Base-by-base conservation (phyloP, 1,140 invertebrate species). In the Pentalonia nigronervosa region DNA sequence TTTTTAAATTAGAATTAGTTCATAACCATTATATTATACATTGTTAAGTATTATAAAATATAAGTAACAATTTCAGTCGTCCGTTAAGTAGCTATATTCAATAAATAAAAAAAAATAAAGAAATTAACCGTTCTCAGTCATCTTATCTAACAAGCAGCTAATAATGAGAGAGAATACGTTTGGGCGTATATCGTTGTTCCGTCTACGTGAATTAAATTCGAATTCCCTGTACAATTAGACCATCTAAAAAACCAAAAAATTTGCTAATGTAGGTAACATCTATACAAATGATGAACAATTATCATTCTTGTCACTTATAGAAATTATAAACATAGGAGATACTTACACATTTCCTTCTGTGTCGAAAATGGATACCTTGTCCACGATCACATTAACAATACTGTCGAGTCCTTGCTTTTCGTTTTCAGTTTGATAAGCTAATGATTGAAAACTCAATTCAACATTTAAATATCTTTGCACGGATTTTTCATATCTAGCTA, bases 141-240 rank as follows among this genome's bases (percentile, higher is more conserved):
- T 76, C 41, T 67, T 14, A 47, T 86, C 76, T 76, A 93, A 41
- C 91, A 93, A 53, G 81, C 25, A 53, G 81, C 81, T 7, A 41
- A 93, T n/a, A 93, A 86, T 17, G 91, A 93, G 23, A 93, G 81
- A 1, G 48, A 41, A 86, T 56, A 93, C 14, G 81, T 93, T 84
- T 93, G 84, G n/a, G 91, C 91, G 48, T 93, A 93, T 45, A 93
- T 93, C 8, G 81, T 93, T 25, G 91, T 93, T 56, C 48, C 91
- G 48, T 56, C 34, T 7, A 93, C 81, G 23, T 93, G 91, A 17
- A 34, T 21, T 30, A 93, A 60, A 56, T 93, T 36, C 7, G 34
- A 81, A 84, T 93, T 93, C 7, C 86, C 81, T 23, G 36, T 50
- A 9, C 91, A 93, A 84, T 84, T 93, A 23, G 91, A 93, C 91